Evolutionary conservation across 1,140 invertebrate genomes (phyloP), one percentile per base, ranked within the genome.

Genomic region (Daktulosphaira vitifoliae): DNA sequence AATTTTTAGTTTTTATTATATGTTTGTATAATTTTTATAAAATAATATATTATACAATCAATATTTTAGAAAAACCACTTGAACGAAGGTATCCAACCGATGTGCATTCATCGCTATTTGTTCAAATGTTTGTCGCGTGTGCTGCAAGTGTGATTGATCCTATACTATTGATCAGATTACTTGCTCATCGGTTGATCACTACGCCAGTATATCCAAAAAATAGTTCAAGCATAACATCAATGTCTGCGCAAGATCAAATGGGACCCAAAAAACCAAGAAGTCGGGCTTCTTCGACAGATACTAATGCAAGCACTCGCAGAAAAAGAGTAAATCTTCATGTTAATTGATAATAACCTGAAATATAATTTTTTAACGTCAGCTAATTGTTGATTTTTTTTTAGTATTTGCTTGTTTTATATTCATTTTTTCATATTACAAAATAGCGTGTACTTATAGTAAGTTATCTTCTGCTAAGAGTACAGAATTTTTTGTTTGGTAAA

Each of bases 171-270:
- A 71, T 84, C 13, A 73, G 82, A 9, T 74, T 84, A 4, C 73
- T 84, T 20, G 76, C 81, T 49, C 82, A 84, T 71, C 76, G 81
- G 49, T 73, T 84, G 18, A 79, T 79, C 2, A 77, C 75, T n/a
- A 78, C 77, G n/a, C 73, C 76, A 15, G 73, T 77, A 4, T 71
- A 77, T 23, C 72, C 74, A 67, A 75, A 73, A 51, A 77, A 76
- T 68, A 74, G 76, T 26, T 77, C 74, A 16, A 71, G 77, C n/a
- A 75, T 74, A 5, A 72, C 70, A 23, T 75, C 72, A 29, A 75
- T 74, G 25, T 76, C 74, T 11, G 74, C 72, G 11, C 71, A 73
- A 23, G 73, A 73, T 4, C 73, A 73, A 16, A 70, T 72, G 0
- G 68, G 65, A n/a, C 71, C 69, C 50, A 65, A 67, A 37, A 74